Evolutionary conservation across 2,888 invertebrate species (phyloP), one percentile per base, ranked within the genome.

Genomic region (Venusia cambrica): DNA sequence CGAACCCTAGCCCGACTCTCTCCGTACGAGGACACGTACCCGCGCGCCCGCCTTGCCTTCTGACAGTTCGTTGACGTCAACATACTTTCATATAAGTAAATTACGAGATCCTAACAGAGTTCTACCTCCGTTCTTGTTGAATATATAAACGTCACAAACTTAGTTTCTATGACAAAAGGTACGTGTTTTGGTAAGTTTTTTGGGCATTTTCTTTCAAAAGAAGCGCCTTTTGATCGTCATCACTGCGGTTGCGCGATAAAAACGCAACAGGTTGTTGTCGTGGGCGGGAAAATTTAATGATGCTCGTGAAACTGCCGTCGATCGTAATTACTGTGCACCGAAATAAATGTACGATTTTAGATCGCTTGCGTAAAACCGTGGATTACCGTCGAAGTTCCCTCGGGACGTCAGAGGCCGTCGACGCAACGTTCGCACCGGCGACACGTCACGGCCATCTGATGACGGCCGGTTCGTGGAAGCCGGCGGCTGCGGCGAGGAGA

Each of bases 211-310:
- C 22, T 43, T 79, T 79, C 42, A 53, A 76, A 76, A 51, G 37
- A 25, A 21, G 61, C 75, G 73, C 73, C 57, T 34, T 11, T 14
- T 4, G 29, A 32, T 20, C 13, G 40, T 38, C 40, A 37, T 35
- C 35, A 53, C 15, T 62, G 76, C 81, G 83, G 30, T 73, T 69
- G 76, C 81, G 81, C 75, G 65, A 44, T 40, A 30, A 46, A 65
- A 45, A 60, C 66, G 84, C 85, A 87, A 87, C 85, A 87, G 85
- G 67, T 85, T 65, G 84, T 63, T 62, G 69, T 59, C 56, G 62
- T 59, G 64, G 72, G 83, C 83, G 84, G 79, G 77, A 83, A 81
- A 72, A 71, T 78, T 61, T 66, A 73, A 72, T 52, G 48, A 43
- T 45, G 51, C 54, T 63, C 75, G 75, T 74, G 72, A 70, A 54